Conservation (phyloP, 2,888 invertebrate species). For the Luffia ferchaultella region DNA sequence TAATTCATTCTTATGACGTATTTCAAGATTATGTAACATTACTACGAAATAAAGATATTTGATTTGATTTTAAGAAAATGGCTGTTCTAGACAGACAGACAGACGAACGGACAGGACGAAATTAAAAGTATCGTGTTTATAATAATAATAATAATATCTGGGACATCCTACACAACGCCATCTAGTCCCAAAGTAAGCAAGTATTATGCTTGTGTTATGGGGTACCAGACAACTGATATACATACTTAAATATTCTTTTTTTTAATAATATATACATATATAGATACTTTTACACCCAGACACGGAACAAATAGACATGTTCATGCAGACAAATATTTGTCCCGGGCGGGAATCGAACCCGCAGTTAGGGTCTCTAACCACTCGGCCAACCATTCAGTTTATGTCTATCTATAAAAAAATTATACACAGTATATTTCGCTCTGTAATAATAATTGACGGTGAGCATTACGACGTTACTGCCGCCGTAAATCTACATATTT, state of each 20-base stretch:
- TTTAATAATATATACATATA: neutral
- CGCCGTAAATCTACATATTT: neutral
- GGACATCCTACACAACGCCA: neutral
- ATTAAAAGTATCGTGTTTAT: neutral
- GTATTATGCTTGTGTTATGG: neutral
- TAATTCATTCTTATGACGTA: neutral
- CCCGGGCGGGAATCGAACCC: neutral
- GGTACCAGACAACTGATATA: too few relatives aligned
- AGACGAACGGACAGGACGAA: neutral
- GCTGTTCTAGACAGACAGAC: neutral
- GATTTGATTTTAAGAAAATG: neutral
- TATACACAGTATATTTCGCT: neutral
- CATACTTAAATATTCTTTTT: too few relatives aligned
- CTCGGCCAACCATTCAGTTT: neutral
- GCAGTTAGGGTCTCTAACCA: neutral
- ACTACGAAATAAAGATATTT: neutral
- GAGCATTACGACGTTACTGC: neutral
- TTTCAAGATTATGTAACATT: neutral
- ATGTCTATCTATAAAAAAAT: neutral
- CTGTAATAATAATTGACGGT: neutral
- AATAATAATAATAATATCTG: neutral
- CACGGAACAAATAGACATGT: neutral
- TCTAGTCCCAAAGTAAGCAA: neutral
- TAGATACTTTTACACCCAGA: neutral
- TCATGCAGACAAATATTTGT: neutral